Base-by-base conservation (phyloP, 2,113 vertebrate species). In the Leucosticte australis region DNA sequence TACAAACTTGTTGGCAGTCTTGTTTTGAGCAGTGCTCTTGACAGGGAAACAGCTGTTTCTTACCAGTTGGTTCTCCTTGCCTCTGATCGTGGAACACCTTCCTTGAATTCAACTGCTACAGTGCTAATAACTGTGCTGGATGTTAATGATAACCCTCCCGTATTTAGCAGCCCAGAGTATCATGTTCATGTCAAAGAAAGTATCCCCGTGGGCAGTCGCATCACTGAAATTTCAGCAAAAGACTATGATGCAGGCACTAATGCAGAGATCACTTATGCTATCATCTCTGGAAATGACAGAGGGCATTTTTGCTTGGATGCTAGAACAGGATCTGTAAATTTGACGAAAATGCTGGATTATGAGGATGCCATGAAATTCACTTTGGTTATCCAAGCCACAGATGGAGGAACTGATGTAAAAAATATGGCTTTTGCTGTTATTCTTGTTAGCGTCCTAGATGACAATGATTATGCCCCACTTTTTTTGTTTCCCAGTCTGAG, bases 381-480 rank as follows among this genome's bases (percentile, higher is more conserved):
- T 52, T 95, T 99, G 79, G 98, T 98, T 23, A 82, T 99, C 87
- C 98, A 97, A 96, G 99, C 98, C 33, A 97, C 97, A 5, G 98
- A 99, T 92, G 97, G 97, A 24, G 98, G 97, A 80, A 84, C 94
- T 77, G 91, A 95, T 79, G 63, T 94, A 50, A 97, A 96, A 68
- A 98, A 99, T 19, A 87, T 94, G 42, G 98, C 98, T 71, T 99
- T 99, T 87, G 95, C 99, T 6, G 50, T 98, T 70, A 95, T 99
- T 74, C 96, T 94, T 33, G 56, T 99, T 74, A 97, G 52, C 1
- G 52, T 99, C 67, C 93, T 99, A 59, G 99, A 99, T 86, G 99
- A 99, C 65, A 99, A 99, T 24, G 99, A 99, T 91, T 98, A 99
- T 47, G 85, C 95, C 20, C 99, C 99, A 4, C 97, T 98, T 79